Evolutionary conservation across 2,888 invertebrate genomes (phyloP), one percentile per base, ranked within the genome.

Genomic region (Calephelis perditalis): DNA sequence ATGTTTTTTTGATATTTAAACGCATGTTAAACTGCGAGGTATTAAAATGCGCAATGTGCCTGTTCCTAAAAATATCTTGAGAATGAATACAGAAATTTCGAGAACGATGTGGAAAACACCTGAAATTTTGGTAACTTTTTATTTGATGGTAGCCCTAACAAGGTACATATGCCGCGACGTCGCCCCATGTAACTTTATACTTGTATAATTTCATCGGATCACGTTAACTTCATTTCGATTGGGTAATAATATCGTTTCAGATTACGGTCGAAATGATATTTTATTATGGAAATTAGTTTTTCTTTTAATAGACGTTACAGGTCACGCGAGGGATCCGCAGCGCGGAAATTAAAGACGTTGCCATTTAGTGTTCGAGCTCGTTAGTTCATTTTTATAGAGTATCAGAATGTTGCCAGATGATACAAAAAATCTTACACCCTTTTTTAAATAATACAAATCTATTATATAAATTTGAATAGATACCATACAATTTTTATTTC

Each of bases 251-350:
- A 74, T 76, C 75, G 71, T 71, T 73, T 73, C 74, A 73, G 73
- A 76, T 76, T 75, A 70, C 73, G 64, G 75, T 67, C 71, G 73
- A 76, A 77, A 81, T 79, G 78, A 81, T 83, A 78, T 84, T 86
- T 85, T 81, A 83, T 82, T 86, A 86, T 86, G 86, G 81, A 86
- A 85, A 89, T 88, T 84, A 82, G 85, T 83, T 86, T 83, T 86
- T 84, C 78, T 86, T 89, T 86, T 86, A 87, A 86, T 82, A 84
- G 83, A 75, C 73, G 75, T 72, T 71, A 72, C 71, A 73, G 77
- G 77, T 79, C 88, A 88, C 89, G 88, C 87, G 81, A 89, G 68
- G 70, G 83, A 81, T 80, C 79, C 82, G 67, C 69, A 63, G 64
- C 69, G 70, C 62, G 69, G 73, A 70, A 68, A 73, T 84, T 84